A percentile compares a stretch with the other conserved stretches of the same genome.
Conservation (phyloP, 2,888 invertebrate genomes). For the Galerucella nymphaeae region DNA sequence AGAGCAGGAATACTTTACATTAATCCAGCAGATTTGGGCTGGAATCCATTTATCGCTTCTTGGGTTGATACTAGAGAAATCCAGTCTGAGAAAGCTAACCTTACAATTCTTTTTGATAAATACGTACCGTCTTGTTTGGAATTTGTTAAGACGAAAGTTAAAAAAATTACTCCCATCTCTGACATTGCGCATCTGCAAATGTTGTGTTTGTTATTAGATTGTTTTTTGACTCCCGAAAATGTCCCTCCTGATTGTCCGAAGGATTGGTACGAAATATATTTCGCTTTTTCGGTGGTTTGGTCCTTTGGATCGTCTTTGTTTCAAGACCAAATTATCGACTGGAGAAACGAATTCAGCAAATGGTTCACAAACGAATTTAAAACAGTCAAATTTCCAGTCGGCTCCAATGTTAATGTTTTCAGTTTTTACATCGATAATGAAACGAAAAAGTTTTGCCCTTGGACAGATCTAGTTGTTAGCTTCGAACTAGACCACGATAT, state of each 20-base stretch:
- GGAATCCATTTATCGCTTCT: constrained; percentile 92
- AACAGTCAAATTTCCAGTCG: constrained; percentile 84
- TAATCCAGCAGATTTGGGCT: constrained; percentile 93
- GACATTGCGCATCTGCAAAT: constrained; percentile 91
- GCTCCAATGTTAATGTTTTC: constrained; percentile 81
- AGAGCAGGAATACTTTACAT: constrained; percentile 94
- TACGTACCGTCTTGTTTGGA: constrained; percentile 90
- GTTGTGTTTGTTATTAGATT: constrained; percentile 88
- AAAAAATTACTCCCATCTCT: constrained; percentile 90
- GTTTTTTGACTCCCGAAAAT: constrained; percentile 82
- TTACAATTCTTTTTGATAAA: constrained; percentile 91
- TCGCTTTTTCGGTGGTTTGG: constrained; percentile 91
- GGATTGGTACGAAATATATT: constrained; percentile 94
- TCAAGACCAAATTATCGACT: constrained; percentile 91
- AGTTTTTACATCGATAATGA: constrained; percentile 90
- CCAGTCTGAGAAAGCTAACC: constrained; percentile 79
- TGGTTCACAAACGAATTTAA: constrained; percentile 96
- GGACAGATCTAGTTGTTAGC: constrained; percentile 82
- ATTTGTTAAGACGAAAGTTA: constrained; percentile 77
- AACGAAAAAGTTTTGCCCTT: constrained; percentile 85
- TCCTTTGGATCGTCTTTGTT: constrained; percentile 93
- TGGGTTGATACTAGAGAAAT: constrained; percentile 85
- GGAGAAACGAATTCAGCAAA: constrained; percentile 93
- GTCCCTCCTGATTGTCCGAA: constrained; percentile 90
- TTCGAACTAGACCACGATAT: constrained; percentile 89